Evolutionary conservation across 2,888 invertebrate genomes (phyloP).

Genomic region (Callimorpha dominula): DNA sequence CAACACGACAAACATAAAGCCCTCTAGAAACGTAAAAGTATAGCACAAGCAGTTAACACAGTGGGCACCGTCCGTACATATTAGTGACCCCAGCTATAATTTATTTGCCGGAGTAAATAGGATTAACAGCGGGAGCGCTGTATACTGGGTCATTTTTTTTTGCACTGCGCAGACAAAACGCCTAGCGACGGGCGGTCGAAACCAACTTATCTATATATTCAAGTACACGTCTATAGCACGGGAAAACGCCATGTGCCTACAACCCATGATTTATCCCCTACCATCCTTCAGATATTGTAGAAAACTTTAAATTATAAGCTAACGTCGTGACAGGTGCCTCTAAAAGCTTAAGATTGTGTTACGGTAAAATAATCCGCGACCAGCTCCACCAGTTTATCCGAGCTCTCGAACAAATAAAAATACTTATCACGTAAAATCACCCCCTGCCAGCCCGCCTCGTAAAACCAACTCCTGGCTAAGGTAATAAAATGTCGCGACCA

Average conservation of each 20-base stretch:
- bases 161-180: constrained; percentile 59
- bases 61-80: constrained; percentile 65
- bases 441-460: constrained; percentile 50
- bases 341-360: constrained; percentile 71
- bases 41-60: constrained; percentile 61
- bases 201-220: not conserved
- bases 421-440: constrained; percentile 75
- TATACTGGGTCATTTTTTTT: constrained; percentile 77
- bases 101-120: constrained; percentile 82
- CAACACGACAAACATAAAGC: constrained; percentile 61
- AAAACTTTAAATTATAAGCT: constrained; percentile 41
- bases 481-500: constrained; percentile 67
- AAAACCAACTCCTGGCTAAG: constrained; percentile 56
- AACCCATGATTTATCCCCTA: constrained; percentile 38
- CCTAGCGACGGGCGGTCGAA: constrained; percentile 47
- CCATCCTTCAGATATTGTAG: constrained; percentile 24
- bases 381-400: constrained; percentile 61
- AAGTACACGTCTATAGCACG: constrained; percentile 17
- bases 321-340: constrained; percentile 60
- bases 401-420: constrained; percentile 73
- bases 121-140: constrained; percentile 78
- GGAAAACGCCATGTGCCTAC: constrained; percentile 30
- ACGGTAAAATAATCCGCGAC: constrained; percentile 64
- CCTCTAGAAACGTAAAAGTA: constrained; percentile 56
- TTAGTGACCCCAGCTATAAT: constrained; percentile 75